A percentile compares a stretch with the other conserved stretches of the same genome.
phyloP scores from a whole-genome alignment of 1,140 invertebrate species.

The Drosophila nebulosa region DNA sequence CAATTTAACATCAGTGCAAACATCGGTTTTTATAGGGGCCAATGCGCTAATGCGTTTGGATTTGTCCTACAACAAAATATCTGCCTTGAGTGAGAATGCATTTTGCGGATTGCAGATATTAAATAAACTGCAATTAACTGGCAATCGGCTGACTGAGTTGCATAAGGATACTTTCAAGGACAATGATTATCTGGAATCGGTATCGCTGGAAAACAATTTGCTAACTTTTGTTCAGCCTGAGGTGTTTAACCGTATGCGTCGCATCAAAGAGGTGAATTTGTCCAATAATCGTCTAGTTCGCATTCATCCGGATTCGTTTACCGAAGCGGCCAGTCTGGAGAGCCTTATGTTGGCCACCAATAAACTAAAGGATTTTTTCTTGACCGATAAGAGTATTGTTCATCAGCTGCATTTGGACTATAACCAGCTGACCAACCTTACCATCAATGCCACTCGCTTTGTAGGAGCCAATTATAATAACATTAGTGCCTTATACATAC shows the following conservation, averaged over 20 bases:
- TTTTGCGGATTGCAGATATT: slow-evolving; percentile 65
- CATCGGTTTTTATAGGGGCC: slow-evolving; percentile 73
- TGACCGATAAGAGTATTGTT: slow-evolving; percentile 68
- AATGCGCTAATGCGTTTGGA: slow-evolving; percentile 65
- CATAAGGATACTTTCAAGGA: slow-evolving; percentile 69
- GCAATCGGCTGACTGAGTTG: slow-evolving; percentile 57
- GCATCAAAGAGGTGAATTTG: slow-evolving; percentile 69
- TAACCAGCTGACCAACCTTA: slow-evolving; percentile 64
- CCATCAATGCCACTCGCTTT: slow-evolving; percentile 64
- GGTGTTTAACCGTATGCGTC: slow-evolving; percentile 62
- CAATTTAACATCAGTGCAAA: slow-evolving; percentile 65
- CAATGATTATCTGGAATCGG: slow-evolving; percentile 62
- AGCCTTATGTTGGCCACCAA: slow-evolving; percentile 61
- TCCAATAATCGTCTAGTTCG: slow-evolving; percentile 53
- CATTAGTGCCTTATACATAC: slow-evolving; percentile 48
- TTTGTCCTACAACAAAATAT: slow-evolving; percentile 65
- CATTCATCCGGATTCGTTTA: slow-evolving; percentile 69
- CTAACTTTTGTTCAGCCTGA: slow-evolving; percentile 64
- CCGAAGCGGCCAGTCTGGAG: slow-evolving; percentile 62
- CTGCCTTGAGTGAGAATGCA: slow-evolving; percentile 57
- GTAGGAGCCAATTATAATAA: slow-evolving; percentile 69
- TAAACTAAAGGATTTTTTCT: slow-evolving; percentile 42
- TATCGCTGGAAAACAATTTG: slow-evolving; percentile 61
- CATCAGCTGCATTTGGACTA: slow-evolving; percentile 65
- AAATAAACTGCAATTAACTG: slow-evolving; percentile 56